phyloP scores from a whole-genome alignment of 1,140 invertebrate genomes.

The Semibalanus balanoides region DNA sequence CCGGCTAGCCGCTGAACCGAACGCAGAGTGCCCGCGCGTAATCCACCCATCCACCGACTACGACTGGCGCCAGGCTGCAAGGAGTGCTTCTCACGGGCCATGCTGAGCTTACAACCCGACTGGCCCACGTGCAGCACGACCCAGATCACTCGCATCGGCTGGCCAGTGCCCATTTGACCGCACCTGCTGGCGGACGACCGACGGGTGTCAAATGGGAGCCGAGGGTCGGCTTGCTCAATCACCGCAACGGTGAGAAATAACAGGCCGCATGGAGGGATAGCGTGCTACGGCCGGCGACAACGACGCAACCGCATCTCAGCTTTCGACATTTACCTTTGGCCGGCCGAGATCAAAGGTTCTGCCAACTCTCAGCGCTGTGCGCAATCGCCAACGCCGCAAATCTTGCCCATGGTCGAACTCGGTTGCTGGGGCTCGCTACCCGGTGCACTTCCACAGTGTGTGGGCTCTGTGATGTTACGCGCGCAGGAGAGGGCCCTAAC shows the following conservation, averaged over 20 bases:
- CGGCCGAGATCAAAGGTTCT: background rate
- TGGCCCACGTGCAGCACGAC: background rate
- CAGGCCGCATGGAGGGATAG: background rate
- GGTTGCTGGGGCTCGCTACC: background rate
- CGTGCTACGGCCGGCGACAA: background rate
- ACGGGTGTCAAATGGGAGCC: background rate
- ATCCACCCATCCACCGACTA: background rate
- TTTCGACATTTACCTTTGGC: conserved; percentile 1
- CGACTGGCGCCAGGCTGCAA: background rate
- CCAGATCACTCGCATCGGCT: too few species aligned
- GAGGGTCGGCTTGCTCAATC: background rate
- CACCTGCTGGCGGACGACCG: background rate
- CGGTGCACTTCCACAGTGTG: conserved; percentile 2
- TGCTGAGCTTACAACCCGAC: too few species aligned
- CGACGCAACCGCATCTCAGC: background rate
- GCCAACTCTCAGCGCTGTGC: background rate
- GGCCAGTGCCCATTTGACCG: too few species aligned
- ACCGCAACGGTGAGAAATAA: background rate
- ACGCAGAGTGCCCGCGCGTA: too few species aligned
- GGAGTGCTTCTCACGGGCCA: background rate
- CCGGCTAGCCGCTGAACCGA: background rate
- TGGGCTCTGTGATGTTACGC: background rate
- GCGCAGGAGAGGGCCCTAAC: background rate
- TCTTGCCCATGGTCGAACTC: background rate
- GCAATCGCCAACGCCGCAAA: background rate